Evolutionary conservation across 1,140 invertebrate species (phyloP), one percentile per base, ranked within the genome.

Genomic region (Drosophila repleta): DNA sequence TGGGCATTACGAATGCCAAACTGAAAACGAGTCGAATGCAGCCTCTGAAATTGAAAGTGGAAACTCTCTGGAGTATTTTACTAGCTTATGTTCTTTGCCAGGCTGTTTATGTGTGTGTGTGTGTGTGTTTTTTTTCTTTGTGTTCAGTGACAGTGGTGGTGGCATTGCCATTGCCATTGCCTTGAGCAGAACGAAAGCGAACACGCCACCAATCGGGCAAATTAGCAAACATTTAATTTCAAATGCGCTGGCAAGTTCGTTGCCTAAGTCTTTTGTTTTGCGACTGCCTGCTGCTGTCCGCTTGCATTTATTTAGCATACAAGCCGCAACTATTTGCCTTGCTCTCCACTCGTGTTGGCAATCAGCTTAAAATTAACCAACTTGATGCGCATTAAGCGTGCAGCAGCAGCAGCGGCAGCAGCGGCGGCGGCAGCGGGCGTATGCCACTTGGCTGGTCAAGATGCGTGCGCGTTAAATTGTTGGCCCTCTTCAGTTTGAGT

Each of bases 181-280:
- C 41, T 43, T 63, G 37, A 43, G 49, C 55, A 66, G 55, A 61
- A 69, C 29, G 39, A 7, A 52, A 35, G 64, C 45, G 35, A 69
- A 52, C 71, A 70, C 74, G 68, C 60, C 46, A 70, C 62, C 79
- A 85, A 81, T 85, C 81, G 74, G 66, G 81, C 81, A 67, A 81
- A 85, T 84, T 85, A 85, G 81, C 82, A 85, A 84, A 85, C 82
- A 82, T 78, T 88, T 76, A 69, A 76, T 83, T 64, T 81, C 56
- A 81, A 81, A 81, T 70, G 78, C 78, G 66, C 46, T 78, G 24
- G 53, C 64, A 69, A 87, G 83, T 87, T 88, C 83, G 79, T 88
- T 83, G 79, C 60, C 73, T 74, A 76, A 83, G 83, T 88, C 82
- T 60, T 85, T 85, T 83, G 74, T 85, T 70, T 69, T 41, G 52